Conservation (phyloP, 2,113 vertebrate genomes). For the Gambusia affinis region DNA sequence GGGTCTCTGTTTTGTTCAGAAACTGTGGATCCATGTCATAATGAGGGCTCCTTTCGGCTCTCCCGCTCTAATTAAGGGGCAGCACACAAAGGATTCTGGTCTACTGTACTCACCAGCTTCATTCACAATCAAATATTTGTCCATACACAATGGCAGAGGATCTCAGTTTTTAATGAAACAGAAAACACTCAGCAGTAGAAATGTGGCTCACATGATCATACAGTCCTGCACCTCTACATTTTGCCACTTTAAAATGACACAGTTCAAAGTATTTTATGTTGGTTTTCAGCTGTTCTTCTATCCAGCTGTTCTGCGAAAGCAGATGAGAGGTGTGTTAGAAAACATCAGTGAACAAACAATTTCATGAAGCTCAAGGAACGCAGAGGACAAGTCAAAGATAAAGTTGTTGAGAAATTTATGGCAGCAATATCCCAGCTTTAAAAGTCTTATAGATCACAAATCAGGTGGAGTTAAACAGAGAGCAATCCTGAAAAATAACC, state of each 20-base stretch:
- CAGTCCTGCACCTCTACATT: neutral
- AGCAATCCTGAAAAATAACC: neutral
- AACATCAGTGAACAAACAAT: neutral
- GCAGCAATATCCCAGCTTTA: neutral
- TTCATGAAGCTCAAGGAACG: neutral
- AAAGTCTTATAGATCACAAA: neutral
- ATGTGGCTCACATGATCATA: neutral
- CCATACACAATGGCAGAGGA: constrained; percentile 42
- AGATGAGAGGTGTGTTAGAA: neutral
- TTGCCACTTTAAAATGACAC: too few species aligned
- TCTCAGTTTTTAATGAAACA: constrained; percentile 12
- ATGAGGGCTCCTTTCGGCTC: constrained; percentile 48
- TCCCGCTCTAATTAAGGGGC: constrained; percentile 53
- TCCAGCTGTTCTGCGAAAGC: neutral
- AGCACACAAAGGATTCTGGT: constrained; percentile 58
- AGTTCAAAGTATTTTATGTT: neutral
- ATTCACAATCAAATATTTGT: constrained; percentile 43
- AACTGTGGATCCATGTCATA: constrained; percentile 48
- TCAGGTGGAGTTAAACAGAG: neutral
- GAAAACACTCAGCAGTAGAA: neutral
- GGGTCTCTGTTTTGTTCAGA: constrained; percentile 18
- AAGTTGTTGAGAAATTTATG: neutral
- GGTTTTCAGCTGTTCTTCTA: neutral
- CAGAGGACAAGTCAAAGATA: neutral
- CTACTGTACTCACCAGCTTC: constrained; percentile 25